phyloP scores from a whole-genome alignment of 2,797 vertebrate genomes.

The Catostomus latipinnis region DNA sequence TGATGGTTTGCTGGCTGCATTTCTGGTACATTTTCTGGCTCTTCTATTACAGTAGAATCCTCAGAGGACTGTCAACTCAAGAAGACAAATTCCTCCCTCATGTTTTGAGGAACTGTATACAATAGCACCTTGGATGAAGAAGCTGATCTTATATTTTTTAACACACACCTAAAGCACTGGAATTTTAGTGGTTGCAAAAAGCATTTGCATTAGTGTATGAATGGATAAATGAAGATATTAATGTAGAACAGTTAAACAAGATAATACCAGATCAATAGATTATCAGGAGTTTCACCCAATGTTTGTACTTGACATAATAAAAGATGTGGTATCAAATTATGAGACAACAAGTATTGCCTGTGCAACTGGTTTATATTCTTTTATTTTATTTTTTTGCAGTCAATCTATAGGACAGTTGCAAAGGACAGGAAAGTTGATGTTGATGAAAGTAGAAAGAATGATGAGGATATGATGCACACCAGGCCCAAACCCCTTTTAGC shows the following conservation, averaged over 20 bases:
- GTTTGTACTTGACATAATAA: not conserved
- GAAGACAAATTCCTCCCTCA: not conserved
- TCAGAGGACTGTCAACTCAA: not conserved
- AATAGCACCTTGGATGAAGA: not conserved
- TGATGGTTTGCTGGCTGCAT: not conserved
- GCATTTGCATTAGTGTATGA: too few species aligned
- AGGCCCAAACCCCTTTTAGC: too few species aligned
- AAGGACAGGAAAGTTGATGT: too few species aligned
- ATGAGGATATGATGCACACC: too few species aligned
- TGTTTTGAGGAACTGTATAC: constrained; percentile 6
- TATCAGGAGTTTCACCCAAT: not conserved
- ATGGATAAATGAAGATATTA: not conserved
- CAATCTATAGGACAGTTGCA: not conserved
- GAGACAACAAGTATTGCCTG: too few species aligned
- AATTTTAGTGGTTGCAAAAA: not conserved
- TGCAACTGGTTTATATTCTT: not conserved
- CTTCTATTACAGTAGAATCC: not conserved
- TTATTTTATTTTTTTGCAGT: not conserved
- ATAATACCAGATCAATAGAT: not conserved
- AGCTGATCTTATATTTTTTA: not conserved
- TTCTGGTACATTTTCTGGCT: not conserved
- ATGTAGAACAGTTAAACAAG: not conserved
- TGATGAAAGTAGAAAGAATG: too few species aligned
- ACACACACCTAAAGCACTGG: not conserved
- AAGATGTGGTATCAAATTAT: not conserved